Conservation (phyloP, 1,140 invertebrate genomes). For the Pseudomyrmex flavicornis region DNA sequence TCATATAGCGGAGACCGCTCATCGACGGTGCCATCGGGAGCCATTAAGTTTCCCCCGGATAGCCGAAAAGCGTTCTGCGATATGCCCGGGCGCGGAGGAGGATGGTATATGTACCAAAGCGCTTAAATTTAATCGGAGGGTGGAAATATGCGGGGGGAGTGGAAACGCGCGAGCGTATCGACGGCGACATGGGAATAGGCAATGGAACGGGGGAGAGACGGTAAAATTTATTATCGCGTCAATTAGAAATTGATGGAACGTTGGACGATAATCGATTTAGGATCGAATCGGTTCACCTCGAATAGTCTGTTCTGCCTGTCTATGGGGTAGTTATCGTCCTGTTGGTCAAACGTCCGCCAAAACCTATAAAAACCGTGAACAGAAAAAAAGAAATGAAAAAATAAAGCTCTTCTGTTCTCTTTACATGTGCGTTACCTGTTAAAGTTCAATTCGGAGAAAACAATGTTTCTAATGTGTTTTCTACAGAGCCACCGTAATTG, state of each 20-base stretch:
- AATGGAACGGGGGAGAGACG: conserved; percentile 33
- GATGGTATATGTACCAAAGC: conserved; percentile 63
- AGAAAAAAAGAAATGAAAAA: too few species aligned
- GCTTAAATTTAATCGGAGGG: conserved; percentile 71
- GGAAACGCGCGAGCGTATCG: conserved; percentile 28
- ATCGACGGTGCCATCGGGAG: conserved; percentile 57
- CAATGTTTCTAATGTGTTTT: conserved; percentile 53
- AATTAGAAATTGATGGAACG: conserved; percentile 82
- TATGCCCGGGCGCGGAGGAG: conserved; percentile 34
- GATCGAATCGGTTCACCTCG: conserved; percentile 70
- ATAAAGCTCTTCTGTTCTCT: neutral
- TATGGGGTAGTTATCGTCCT: conserved; percentile 24
- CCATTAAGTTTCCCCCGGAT: conserved; percentile 54
- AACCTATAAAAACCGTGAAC: conserved; percentile 36
- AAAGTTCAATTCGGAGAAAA: conserved; percentile 48
- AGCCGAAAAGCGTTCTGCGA: conserved; percentile 53
- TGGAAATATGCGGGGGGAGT: conserved; percentile 66
- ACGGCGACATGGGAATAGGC: conserved; percentile 65
- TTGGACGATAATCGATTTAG: conserved; percentile 80
- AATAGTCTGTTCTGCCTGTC: conserved; percentile 20
- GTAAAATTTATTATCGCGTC: conserved; percentile 81
- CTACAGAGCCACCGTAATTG: conserved; percentile 25
- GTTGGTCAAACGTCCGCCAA: conserved; percentile 36
- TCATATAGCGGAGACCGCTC: conserved; percentile 46
- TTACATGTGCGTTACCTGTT: conserved; percentile 4